A percentile compares a stretch with the other conserved stretches of the same genome.
These are phyloP conservation scores for Prosopocoilus inquinatus DNA, from an alignment of 2,888 invertebrate species.

Conservation along the genomic window DNA sequence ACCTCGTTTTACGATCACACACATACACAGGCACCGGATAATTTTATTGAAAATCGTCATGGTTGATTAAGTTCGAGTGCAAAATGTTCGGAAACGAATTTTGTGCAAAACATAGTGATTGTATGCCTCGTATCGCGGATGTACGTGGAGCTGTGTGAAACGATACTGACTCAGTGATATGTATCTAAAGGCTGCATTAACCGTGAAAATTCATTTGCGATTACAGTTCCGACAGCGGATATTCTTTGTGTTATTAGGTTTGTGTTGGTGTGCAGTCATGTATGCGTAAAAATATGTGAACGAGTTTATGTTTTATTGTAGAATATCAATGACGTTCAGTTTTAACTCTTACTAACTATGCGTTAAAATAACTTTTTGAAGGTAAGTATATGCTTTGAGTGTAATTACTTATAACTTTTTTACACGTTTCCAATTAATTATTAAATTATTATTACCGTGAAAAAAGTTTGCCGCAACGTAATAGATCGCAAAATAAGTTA, in stretches of 20 bases:
- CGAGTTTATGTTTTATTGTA: conserved; percentile 1
- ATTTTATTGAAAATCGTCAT: conserved; percentile 29
- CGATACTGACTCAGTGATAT: neutral
- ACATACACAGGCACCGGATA: conserved; percentile 42
- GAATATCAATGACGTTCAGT: too few species aligned
- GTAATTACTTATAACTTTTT: too few species aligned
- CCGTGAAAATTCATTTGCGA: conserved; percentile 20
- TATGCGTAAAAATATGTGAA: conserved; percentile 7
- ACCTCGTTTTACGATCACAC: conserved; percentile 41
- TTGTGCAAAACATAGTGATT: neutral
- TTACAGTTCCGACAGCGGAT: conserved; percentile 23
- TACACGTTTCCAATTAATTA: too few species aligned
- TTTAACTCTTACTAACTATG: too few species aligned
- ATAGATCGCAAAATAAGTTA: too few species aligned
- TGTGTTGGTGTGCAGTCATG: conserved; percentile 22
- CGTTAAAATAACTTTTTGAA: too few species aligned
- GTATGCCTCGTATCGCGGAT: too few species aligned
- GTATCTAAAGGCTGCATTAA: conserved; percentile 9
- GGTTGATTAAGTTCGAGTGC: conserved; percentile 13
- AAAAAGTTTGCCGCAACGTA: too few species aligned
- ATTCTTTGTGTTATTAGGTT: conserved; percentile 23
- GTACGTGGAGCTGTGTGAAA: too few species aligned
- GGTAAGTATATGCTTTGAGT: too few species aligned
- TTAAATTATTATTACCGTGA: too few species aligned
- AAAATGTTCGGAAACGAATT: neutral